Evolutionary conservation across 2,797 vertebrate genomes (phyloP).

Genomic region (Furcifer pardalis): DNA sequence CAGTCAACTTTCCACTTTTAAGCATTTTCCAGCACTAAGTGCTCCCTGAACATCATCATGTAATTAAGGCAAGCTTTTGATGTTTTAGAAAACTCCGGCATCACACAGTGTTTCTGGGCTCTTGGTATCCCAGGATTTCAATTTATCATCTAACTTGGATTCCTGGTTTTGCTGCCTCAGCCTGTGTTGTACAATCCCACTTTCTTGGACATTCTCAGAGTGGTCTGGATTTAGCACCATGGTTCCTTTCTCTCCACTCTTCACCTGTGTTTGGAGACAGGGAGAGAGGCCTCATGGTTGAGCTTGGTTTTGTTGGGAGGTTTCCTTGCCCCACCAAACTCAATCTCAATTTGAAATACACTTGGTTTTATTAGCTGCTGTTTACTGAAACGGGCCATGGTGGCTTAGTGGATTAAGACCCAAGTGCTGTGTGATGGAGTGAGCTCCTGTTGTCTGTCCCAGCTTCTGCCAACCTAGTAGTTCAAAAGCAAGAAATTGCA

Average conservation of each 20-base stretch:
- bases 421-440: no score
- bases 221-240: no score
- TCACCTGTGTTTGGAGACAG: background rate
- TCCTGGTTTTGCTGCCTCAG: background rate
- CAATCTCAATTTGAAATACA: background rate
- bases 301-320: background rate
- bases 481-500: no score
- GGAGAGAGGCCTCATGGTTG: background rate
- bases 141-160: background rate
- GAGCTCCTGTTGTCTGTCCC: no score
- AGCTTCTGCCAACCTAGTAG: no score
- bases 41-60: background rate
- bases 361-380: background rate
- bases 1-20: background rate
- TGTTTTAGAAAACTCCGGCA: conserved; percentile 19
- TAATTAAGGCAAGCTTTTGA: conserved; percentile 33
- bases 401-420: no score
- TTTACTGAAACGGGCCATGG: no score
- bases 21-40: conserved; percentile 12
- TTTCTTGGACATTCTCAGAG: background rate
- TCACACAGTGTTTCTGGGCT: background rate
- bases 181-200: no score
- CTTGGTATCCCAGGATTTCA: background rate
- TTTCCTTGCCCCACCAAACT: background rate
- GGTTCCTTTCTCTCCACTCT: background rate